Evolutionary conservation across 2,113 vertebrate genomes (phyloP), one percentile per base, ranked within the genome.

Genomic region (Mus musculus): DNA sequence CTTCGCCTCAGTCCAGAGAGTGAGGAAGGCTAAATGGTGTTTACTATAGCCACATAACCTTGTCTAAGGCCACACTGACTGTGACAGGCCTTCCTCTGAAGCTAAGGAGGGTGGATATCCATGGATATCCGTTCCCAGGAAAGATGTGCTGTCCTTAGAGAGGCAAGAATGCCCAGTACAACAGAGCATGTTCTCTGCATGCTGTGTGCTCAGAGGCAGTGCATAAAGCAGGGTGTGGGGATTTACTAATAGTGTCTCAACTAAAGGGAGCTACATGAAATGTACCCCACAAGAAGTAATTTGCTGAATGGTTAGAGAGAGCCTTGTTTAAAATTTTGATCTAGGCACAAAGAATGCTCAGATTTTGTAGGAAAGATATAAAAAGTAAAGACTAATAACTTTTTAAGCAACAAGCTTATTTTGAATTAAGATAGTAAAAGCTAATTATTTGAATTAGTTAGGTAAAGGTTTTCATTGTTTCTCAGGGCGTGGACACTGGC

Each of bases 371-470:
- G 30, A 89, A 81, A 92, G n/a, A 92, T 39, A 12, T 61, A 84
- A 88, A 90, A 91, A 77, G 14, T 63, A 39, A 96, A 84, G 30
- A 9, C 12, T 26, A 61, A 11, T 88, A 28, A 90, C 4, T 73
- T 93, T 88, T 97, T 78, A 88, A 95, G 67, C 76, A 91, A 49
- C 63, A 76, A 36, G 69, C 9, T 22, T 3, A 65, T 89, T 69
- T 91, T 78, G 7, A 89, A 12, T 71, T 61, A 91, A 93, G 33
- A 16, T 5, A 89, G 14, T 59, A 39, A 75, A 67, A 49, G 2
- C 17, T 56, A 49, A 82, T 89, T 56, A 24, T 69, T 93, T 77
- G 19, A 5, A n/a, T 49, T 91, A 67, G 39, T 49, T 49, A 86
- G 10, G 33, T 67, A 10, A 49, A 86, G 19, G 33, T 16, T 46